These are phyloP conservation scores for Corynorhinus townsendii DNA, from an alignment of 2,113 vertebrate genomes.

Conservation along the genomic window DNA sequence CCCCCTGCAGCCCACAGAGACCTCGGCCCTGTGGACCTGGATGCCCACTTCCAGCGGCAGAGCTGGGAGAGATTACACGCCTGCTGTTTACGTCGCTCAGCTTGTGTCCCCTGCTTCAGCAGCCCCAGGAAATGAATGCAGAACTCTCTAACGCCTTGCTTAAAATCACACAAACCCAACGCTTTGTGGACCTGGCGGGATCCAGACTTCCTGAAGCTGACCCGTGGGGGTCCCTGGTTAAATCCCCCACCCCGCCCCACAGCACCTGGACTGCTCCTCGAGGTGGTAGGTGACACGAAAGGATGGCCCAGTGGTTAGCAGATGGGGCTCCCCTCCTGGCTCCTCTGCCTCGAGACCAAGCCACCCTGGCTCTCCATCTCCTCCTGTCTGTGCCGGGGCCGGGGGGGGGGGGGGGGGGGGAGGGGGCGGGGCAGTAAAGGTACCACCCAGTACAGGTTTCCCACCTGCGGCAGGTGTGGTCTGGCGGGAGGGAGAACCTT, in stretches of 20 bases:
- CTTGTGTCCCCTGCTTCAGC: neutral
- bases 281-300: no score
- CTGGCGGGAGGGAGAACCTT: neutral
- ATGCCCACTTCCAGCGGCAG: neutral
- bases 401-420: no score
- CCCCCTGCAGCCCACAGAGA: accelerated
- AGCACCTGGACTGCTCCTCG: neutral
- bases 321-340: neutral
- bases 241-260: accelerated
- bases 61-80: neutral
- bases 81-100: neutral
- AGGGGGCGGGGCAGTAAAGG: neutral
- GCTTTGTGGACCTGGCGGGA: neutral
- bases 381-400: accelerated
- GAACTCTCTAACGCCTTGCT: neutral
- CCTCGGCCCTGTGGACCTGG: accelerated
- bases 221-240: accelerated
- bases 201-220: neutral
- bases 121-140: neutral
- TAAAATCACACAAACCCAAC: neutral
- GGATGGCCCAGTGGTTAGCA: neutral
- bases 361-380: neutral
- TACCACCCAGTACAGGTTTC: neutral
- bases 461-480: neutral
- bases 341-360: accelerated